These are phyloP conservation scores for Phoxinus phoxinus DNA, from an alignment of 2,113 vertebrate genomes.

Conservation along the genomic window DNA sequence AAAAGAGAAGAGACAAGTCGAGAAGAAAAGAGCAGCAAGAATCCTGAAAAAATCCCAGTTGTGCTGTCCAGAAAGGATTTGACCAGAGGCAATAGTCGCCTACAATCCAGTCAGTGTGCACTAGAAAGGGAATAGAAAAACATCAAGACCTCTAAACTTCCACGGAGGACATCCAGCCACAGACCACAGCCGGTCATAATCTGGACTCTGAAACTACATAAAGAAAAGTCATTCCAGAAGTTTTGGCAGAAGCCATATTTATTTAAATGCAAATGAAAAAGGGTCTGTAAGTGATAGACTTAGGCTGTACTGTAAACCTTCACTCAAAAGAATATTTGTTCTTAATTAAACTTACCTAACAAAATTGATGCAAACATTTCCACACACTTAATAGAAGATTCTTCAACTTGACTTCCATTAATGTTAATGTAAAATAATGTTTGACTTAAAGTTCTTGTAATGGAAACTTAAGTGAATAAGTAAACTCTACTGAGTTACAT, in stretches of 20 bases:
- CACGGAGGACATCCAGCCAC: slow-evolving; percentile 29
- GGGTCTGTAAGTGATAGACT: background rate
- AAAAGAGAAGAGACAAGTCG: background rate
- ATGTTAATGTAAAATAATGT: background rate
- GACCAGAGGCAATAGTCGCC: background rate
- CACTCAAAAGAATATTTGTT: background rate
- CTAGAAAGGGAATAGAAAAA: slow-evolving; percentile 18
- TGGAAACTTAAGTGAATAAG: background rate
- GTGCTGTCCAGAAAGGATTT: slow-evolving; percentile 1
- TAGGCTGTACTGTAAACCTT: background rate
- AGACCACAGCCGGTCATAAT: slow-evolving; percentile 13
- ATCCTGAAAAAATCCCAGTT: background rate
- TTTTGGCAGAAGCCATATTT: background rate
- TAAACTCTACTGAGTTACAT: background rate
- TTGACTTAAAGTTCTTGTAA: background rate
- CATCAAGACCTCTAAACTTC: slow-evolving; percentile 15
- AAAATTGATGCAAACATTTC: background rate
- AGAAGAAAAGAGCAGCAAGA: slow-evolving; percentile 14
- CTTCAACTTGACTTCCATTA: background rate
- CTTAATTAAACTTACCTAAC: background rate
- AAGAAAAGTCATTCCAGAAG: background rate
- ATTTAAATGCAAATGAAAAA: background rate
- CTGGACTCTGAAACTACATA: background rate
- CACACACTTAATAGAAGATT: background rate
- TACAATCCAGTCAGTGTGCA: slow-evolving; percentile 17